Percentiles rank a stretch among this genome's conserved stretches.
phyloP scores from a whole-genome alignment of 2,113 vertebrate species.

The Oreamnos americanus region DNA sequence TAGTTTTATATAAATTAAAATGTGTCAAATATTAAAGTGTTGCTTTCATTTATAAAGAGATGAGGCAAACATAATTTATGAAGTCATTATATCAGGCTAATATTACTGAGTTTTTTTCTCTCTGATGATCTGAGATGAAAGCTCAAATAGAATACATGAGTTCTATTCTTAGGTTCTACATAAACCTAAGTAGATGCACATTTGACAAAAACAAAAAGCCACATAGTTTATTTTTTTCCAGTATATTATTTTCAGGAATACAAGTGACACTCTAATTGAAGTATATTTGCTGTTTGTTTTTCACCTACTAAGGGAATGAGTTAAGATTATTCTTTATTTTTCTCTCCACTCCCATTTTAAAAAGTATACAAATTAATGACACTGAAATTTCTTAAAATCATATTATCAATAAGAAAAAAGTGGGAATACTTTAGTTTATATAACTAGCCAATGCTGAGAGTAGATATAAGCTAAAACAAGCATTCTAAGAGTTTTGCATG shows the following conservation, averaged over 20 bases:
- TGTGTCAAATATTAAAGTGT: not conserved
- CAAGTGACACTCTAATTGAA: not conserved
- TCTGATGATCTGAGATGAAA: not conserved
- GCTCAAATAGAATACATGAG: not conserved
- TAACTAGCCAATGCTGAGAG: not conserved
- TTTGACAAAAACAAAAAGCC: not conserved
- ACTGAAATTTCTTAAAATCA: not conserved
- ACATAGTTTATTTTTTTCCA: not conserved
- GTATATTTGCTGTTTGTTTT: not conserved
- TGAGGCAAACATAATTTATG: not conserved
- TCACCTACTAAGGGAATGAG: not conserved
- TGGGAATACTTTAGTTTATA: not conserved
- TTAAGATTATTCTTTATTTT: not conserved
- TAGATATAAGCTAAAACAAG: not conserved
- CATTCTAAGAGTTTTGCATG: not conserved
- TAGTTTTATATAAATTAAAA: not conserved
- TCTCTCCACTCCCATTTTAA: not conserved
- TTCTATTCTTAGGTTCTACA: not conserved
- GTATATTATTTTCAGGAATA: not conserved
- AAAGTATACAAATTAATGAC: not conserved
- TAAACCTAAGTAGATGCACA: not conserved
- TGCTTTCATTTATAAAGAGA: not conserved
- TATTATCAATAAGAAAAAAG: not conserved
- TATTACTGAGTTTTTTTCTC: not conserved
- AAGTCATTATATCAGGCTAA: not conserved